A percentile compares a stretch with the other conserved stretches of the same genome.
These are phyloP conservation scores for Homarus americanus DNA, from an alignment of 1,140 invertebrate species.

Conservation along the genomic window DNA sequence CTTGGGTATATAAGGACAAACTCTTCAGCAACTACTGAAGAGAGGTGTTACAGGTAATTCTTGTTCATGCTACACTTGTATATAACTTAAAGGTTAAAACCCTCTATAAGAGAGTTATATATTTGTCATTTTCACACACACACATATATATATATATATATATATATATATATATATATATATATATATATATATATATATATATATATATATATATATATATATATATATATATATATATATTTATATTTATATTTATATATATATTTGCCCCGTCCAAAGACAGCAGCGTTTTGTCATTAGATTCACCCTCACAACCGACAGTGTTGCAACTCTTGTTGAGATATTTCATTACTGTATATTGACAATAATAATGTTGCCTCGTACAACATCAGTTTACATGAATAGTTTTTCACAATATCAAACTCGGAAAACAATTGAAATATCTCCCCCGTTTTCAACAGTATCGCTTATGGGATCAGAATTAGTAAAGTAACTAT, in stretches of 20 bases:
- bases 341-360: no score
- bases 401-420: no score
- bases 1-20: no score
- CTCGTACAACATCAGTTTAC: no score
- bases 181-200: constrained; percentile 39
- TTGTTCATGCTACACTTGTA: no score
- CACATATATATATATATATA: background rate
- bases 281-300: constrained; percentile 5
- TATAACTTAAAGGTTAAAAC: no score
- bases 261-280: background rate
- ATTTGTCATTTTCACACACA: background rate
- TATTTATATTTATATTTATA: constrained; percentile 26
- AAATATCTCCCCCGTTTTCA: background rate
- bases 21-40: no score
- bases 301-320: background rate
- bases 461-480: background rate
- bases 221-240: constrained; percentile 50
- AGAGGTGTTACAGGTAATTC: no score
- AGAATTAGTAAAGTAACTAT: background rate
- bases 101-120: no score
- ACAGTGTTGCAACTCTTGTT: no score
- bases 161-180: background rate
- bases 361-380: no score
- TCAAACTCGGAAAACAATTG: no score
- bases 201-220: constrained; percentile 50